Evolutionary conservation across 2,113 vertebrate genomes (phyloP).

Genomic region (Casuarius casuarius): DNA sequence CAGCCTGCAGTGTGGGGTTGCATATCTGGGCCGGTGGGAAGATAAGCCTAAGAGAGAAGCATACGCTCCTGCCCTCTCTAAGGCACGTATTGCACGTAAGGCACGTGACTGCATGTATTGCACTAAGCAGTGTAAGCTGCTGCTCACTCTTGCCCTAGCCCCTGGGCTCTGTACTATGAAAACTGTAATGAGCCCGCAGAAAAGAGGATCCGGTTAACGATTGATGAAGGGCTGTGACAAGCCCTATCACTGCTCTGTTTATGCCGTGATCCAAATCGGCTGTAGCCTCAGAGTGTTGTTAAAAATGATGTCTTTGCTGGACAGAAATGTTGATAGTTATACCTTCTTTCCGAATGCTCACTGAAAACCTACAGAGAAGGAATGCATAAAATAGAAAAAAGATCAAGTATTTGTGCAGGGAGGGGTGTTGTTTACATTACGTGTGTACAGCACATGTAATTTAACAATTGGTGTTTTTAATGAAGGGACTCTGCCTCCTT

Average conservation of each 20-base stretch:
- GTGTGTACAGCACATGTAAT: neutral
- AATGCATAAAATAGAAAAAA: neutral
- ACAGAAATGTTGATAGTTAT: neutral
- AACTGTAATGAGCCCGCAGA: neutral
- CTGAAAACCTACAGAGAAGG: neutral
- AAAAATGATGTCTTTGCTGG: neutral
- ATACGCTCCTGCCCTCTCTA: neutral
- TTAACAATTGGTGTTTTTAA: neutral
- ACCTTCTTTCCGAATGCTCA: neutral
- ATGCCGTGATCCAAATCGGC: neutral
- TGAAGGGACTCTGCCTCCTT: neutral
- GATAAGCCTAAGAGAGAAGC: neutral
- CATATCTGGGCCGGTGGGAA: neutral
- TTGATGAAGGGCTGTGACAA: neutral
- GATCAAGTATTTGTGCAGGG: neutral
- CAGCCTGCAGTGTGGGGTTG: accelerated
- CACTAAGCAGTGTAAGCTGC: neutral
- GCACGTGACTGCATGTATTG: neutral
- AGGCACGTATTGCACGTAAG: accelerated
- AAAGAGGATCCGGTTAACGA: neutral
- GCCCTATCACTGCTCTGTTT: neutral
- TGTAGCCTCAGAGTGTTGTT: neutral
- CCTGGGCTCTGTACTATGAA: neutral
- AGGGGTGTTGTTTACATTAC: neutral
- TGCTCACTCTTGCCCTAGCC: neutral